Conservation (phyloP, 2,113 vertebrate species). For the Xyrauchen texanus region DNA sequence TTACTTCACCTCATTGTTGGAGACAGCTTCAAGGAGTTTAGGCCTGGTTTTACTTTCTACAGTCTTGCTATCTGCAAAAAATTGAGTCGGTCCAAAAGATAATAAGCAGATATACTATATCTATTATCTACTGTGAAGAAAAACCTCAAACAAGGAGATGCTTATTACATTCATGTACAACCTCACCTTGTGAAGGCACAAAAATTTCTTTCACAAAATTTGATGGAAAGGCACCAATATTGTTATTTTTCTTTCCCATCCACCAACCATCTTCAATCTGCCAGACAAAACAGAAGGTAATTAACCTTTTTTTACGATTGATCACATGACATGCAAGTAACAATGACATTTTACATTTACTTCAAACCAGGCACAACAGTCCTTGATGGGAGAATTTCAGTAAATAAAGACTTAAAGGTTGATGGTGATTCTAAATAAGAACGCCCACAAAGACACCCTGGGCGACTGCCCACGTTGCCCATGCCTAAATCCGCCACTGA, state of each 20-base stretch:
- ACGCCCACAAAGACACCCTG: no score
- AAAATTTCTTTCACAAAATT: slow-evolving; percentile 87
- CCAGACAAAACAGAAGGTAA: slow-evolving; percentile 7
- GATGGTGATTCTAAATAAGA: no score
- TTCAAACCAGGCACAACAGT: no score
- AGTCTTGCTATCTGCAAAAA: slow-evolving; percentile 63
- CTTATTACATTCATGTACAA: neutral
- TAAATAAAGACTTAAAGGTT: no score
- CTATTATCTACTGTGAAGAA: neutral
- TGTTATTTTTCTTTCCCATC: slow-evolving; percentile 82
- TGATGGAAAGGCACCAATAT: slow-evolving; percentile 85
- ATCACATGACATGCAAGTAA: no score
- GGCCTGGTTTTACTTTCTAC: slow-evolving; percentile 71
- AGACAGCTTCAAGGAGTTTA: slow-evolving; percentile 72
- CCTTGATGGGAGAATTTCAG: no score
- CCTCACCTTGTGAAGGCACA: slow-evolving; percentile 68
- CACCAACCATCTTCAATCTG: slow-evolving; percentile 93
- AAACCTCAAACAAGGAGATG: neutral
- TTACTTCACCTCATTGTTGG: slow-evolving; percentile 69
- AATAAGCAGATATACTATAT: neutral
- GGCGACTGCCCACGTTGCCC: no score
- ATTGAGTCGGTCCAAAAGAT: slow-evolving; percentile 8
- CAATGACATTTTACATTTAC: no score
- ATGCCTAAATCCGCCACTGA: no score
- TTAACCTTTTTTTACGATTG: neutral